A percentile compares a stretch with the other conserved stretches of the same genome.
phyloP scores from a whole-genome alignment of 2,113 vertebrate genomes.

The Eira barbara region DNA sequence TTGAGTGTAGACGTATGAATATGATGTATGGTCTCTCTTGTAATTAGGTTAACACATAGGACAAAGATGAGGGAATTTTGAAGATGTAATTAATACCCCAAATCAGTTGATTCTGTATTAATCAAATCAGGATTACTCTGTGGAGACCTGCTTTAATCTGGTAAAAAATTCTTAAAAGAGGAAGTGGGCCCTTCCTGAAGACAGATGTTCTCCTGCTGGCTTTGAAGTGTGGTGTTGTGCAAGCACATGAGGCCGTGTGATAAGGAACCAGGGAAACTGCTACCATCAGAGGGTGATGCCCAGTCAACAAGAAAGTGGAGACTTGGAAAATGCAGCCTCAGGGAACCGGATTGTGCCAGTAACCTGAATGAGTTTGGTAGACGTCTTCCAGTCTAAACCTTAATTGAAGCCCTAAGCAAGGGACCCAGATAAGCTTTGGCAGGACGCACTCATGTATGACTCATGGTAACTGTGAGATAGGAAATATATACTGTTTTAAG shows the following conservation, averaged over 20 bases:
- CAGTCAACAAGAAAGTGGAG: background rate
- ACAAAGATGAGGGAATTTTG: background rate
- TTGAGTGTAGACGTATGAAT: background rate
- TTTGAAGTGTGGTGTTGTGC: background rate
- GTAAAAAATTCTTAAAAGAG: background rate
- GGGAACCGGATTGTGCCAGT: background rate
- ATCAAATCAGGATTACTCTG: background rate
- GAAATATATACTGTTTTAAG: background rate
- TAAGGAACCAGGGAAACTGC: background rate
- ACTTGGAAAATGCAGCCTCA: background rate
- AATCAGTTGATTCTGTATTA: background rate
- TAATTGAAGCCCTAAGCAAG: background rate
- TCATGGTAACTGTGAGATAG: background rate
- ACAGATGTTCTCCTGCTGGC: background rate
- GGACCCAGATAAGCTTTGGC: background rate
- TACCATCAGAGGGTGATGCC: accelerated
- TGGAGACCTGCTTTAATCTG: background rate
- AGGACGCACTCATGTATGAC: background rate
- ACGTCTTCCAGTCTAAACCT: background rate
- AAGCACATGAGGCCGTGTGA: background rate
- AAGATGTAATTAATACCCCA: background rate
- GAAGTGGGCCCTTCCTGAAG: background rate
- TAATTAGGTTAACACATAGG: background rate
- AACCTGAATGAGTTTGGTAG: background rate
- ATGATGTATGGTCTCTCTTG: background rate